Evolutionary conservation across 2,113 vertebrate species (phyloP).

Genomic region (Petrocephalus microphthalmus): DNA sequence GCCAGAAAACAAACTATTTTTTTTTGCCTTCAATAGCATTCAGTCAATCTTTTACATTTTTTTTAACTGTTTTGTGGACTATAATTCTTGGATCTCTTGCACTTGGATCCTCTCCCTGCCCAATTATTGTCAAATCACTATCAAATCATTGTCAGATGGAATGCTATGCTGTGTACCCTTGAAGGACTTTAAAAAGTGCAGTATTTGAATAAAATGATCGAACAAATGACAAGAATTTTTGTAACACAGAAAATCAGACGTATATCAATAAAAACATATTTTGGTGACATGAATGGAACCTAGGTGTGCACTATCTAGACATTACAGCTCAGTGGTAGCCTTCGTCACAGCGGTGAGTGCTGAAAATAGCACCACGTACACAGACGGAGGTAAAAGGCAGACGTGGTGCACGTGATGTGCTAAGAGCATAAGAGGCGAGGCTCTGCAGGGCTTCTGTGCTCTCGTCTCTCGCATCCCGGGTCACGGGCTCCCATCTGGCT

Average conservation of each 20-base stretch:
- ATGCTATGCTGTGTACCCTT: background rate
- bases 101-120: background rate
- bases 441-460: background rate
- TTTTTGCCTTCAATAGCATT: background rate
- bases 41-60: background rate
- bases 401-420: background rate
- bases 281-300: background rate
- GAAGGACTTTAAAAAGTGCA: background rate
- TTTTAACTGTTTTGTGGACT: background rate
- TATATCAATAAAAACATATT: background rate
- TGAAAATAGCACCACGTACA: background rate
- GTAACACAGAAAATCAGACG: background rate
- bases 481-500: background rate
- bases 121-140: background rate
- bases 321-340: background rate
- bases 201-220: background rate
- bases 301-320: background rate
- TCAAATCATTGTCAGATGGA: background rate
- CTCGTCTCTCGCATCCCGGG: background rate
- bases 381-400: background rate
- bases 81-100: background rate
- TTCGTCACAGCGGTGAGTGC: background rate
- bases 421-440: background rate
- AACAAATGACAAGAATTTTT: background rate
- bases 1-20: background rate